A percentile compares a stretch with the other conserved stretches of the same genome.
These are phyloP conservation scores for Apistogramma diplotaenia DNA, from an alignment of 2,113 vertebrate genomes.

Conservation along the genomic window DNA sequence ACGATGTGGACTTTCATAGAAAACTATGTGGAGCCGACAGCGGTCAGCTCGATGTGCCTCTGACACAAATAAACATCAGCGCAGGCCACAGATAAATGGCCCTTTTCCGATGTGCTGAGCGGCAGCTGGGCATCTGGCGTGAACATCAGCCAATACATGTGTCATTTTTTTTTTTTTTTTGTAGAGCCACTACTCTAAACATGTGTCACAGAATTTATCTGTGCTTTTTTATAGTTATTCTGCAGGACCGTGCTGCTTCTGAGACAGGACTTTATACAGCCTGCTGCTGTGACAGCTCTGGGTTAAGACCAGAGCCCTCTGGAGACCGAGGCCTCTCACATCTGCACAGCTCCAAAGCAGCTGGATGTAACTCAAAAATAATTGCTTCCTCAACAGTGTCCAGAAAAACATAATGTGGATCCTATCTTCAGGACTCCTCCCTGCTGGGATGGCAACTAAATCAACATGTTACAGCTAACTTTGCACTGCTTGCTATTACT, in stretches of 20 bases:
- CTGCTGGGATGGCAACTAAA: constrained; percentile 55
- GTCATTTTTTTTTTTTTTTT: not conserved
- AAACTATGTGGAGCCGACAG: constrained; percentile 25
- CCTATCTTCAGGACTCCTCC: constrained; percentile 56
- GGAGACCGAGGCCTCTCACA: constrained; percentile 77
- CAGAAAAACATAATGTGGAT: constrained; percentile 76
- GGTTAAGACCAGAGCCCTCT: constrained; percentile 72
- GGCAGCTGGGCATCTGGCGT: constrained; percentile 50
- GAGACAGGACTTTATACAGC: constrained; percentile 73
- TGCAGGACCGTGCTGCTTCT: constrained; percentile 27
- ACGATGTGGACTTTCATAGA: constrained; percentile 22
- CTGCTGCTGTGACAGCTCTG: constrained; percentile 71
- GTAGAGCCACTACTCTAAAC: not conserved
- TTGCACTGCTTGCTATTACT: constrained; percentile 26
- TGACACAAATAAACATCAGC: constrained; percentile 58
- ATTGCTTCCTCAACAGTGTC: constrained; percentile 80
- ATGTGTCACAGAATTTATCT: not conserved
- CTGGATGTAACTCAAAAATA: constrained; percentile 84
- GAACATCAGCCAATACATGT: constrained; percentile 30
- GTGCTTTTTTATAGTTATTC: not conserved
- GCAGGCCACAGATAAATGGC: constrained; percentile 49
- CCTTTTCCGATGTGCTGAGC: constrained; percentile 32
- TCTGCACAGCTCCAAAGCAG: constrained; percentile 80
- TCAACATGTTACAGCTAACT: constrained; percentile 47
- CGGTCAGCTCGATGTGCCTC: constrained; percentile 35